These are phyloP conservation scores for Dromius quadrimaculatus DNA, from an alignment of 2,888 invertebrate species.

Conservation along the genomic window DNA sequence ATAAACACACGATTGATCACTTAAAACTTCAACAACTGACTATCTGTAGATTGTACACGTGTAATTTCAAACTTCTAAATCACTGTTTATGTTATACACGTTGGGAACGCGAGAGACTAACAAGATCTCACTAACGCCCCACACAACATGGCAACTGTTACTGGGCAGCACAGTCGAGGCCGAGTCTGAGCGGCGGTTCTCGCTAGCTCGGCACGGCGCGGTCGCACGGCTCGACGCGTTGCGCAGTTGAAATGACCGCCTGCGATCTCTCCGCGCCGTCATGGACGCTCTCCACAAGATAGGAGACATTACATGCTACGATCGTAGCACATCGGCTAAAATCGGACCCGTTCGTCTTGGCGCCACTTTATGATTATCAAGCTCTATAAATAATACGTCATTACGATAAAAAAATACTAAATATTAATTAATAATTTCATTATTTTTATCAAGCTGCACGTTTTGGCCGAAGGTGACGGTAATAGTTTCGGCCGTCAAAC, in stretches of 20 bases:
- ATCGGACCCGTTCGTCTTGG: background rate
- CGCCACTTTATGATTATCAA: slow-evolving; percentile 7
- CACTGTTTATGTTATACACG: slow-evolving; percentile 50
- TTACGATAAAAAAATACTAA: no score
- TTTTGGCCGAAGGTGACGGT: no score
- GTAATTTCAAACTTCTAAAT: slow-evolving; percentile 20
- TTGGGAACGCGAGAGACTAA: slow-evolving; percentile 48
- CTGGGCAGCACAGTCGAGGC: slow-evolving; percentile 52
- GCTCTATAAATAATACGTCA: background rate
- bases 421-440: no score
- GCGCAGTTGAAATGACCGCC: slow-evolving; percentile 49
- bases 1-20: slow-evolving; percentile 33
- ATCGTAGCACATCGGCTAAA: background rate
- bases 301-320: background rate
- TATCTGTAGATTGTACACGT: slow-evolving; percentile 27
- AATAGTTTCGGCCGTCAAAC: no score
- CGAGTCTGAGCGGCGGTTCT: slow-evolving; percentile 26
- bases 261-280: background rate
- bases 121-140: slow-evolving; percentile 48
- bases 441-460: no score
- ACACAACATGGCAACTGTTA: slow-evolving; percentile 65
- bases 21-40: slow-evolving; percentile 32
- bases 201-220: slow-evolving; percentile 33
- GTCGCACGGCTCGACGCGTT: slow-evolving; percentile 38
- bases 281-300: slow-evolving; percentile 10